Base-by-base conservation (phyloP, 2,888 invertebrate genomes). In the Netelia melanura region DNA sequence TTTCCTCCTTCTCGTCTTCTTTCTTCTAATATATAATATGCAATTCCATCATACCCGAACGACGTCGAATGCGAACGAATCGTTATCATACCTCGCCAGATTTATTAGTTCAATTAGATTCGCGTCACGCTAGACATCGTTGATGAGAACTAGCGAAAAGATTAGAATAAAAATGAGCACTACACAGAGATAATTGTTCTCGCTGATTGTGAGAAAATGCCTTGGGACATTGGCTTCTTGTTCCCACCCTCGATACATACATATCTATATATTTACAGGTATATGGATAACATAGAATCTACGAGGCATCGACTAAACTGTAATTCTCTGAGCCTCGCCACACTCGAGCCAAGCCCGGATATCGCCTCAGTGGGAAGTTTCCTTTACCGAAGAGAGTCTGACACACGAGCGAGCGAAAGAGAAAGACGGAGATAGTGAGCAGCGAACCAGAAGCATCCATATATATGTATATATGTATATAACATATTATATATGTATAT, bases 301-400 rank as follows among this genome's bases (percentile, higher is more conserved):
- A 68, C 17, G 44, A 52, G 54, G 62, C 68, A 68, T 62, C 68
- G 78, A 62, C 61, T n/a, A 30, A 23, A 61, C n/a, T 44, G 23
- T n/a, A 70, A 78, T 44, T 74, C 78, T 43, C 71, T 56, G 43
- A 54, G 54, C 78, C 44, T 56, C 30, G 56, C 74, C 75, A 30
- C 64, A 54, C 65, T 68, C 74, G 54, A 25, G 52, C 72, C 38
- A 23, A 72, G 74, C 74, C 72, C 72, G 52, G 68, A 72, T 70
- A 79, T 79, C 68, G 81, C 68, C 10, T 62, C 48, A 30, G 21
- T 48, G 2, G 25, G 74, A 83, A 83, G 62, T 83, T 83, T 83
- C 74, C 83, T 68, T 78, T 78, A 74, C 83, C 74, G 48, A 62
- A 21, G 56, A n/a, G 56, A 56, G n/a, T 56, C n/a, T 56, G 56